Evolutionary conservation across 2,113 vertebrate genomes (phyloP), one percentile per base, ranked within the genome.

Genomic region (Equus quagga): DNA sequence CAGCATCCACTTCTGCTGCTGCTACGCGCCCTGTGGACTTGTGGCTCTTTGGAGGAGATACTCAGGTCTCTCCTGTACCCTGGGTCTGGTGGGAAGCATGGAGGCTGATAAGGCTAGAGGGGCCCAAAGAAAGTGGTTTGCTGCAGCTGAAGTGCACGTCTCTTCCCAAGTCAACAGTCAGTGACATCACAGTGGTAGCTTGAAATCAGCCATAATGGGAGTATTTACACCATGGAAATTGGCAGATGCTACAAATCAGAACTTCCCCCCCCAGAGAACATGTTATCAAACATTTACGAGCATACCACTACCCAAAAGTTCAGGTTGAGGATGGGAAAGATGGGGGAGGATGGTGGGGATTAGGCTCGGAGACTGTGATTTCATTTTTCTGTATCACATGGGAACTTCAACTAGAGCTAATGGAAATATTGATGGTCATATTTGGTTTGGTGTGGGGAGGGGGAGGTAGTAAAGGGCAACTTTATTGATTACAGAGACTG

Each of bases 171-270:
- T 58, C 44, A 24, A 36, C 23, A 41, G n/a, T 81, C 44, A 60
- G 36, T 28, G 80, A 69, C 6, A 17, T 58, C 36, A 10, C 26
- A 49, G 67, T 12, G 46, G 49, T 18, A 73, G 41, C 36, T 67
- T 60, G 83, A 85, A 96, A 78, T 91, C 36, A 72, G 46, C 86
- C 21, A 44, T 26, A 4, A 6, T 49, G 54, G 54, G 51, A 80
- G 21, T 70, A 90, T 72, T 95, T 93, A 58, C 26, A 51, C 46
- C 31, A 54, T 79, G 80, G 85, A 93, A 86, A 93, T 21, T 33
- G 41, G 58, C 58, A 85, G 65, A 62, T 95, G 15, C 51, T 58
- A 72, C 19, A 64, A 56, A 91, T 76, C 44, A 85, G 49, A 56
- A 58, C 67, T 87, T 58, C 31, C 23, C 33, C 33, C 44, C n/a